Evolutionary conservation across 2,113 vertebrate species (phyloP), one percentile per base, ranked within the genome.

Genomic region (Istiophorus platypterus): DNA sequence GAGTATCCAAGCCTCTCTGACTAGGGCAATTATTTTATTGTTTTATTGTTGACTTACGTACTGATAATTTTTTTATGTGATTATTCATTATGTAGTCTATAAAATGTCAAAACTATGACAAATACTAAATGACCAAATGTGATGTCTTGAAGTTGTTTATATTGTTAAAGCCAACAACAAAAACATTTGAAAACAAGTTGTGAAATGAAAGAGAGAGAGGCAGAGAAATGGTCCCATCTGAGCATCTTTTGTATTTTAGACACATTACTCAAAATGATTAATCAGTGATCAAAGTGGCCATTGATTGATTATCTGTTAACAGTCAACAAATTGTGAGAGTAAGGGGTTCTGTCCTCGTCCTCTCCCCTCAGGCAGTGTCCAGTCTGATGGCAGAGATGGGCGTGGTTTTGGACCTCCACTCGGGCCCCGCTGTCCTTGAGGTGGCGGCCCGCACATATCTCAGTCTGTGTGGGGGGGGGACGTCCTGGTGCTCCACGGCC

Each of bases 401-500:
- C 66, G 80, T 88, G 31, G 95, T 94, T 41, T 85, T 96, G 84
- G 84, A 89, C 11, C 84, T 88, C 73, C 95, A 97, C 87, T 93
- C 95, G 0, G 91, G 92, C 29, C 15, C 89, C 0, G 92, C 85
- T 15, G 92, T 97, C 27, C 93, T 98, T 27, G 96, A 98, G 89
- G 94, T 95, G 2, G 95, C 95, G 18, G 94, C 97, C 39, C 95
- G 95, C 54, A 85, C 95, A 1, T 97, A 95, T 6, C 91, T 88
- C 78, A 78, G 89, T 13, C 94, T 98, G 79, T 95, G 96, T 80
- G 76, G 52, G 9, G 94, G 93, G 64, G 95, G 92, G 68, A 75
- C 88, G 37, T 75, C 84, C 47, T 90, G 93, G 82, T 80, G 92
- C 73, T 72, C 80, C 31, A 34, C 54, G 22, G 94, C 95, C 11